A percentile compares a stretch with the other conserved stretches of the same genome.
Conservation (phyloP, 2,888 invertebrate species). For the Stratiomys singularior region DNA sequence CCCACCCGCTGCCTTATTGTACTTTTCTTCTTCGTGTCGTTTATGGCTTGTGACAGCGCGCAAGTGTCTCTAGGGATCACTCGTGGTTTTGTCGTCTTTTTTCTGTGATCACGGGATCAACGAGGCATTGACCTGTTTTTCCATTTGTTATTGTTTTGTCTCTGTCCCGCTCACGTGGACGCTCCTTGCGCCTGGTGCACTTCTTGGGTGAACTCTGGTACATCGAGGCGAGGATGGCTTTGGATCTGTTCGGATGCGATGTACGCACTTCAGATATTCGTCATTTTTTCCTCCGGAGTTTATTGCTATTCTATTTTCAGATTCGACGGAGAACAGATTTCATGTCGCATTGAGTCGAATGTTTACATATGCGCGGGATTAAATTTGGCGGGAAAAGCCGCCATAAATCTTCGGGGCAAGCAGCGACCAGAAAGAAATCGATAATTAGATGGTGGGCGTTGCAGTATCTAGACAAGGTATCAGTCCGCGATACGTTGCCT, state of each 20-base stretch:
- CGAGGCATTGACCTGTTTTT: slow-evolving; percentile 57
- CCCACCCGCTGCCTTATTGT: slow-evolving; percentile 39
- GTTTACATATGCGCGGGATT: slow-evolving; percentile 2
- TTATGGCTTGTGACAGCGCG: slow-evolving; percentile 42
- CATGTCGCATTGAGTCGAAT: not conserved
- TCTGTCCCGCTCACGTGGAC: slow-evolving; percentile 46
- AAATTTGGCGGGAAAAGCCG: slow-evolving; percentile 18
- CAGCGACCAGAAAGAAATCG: too few relatives aligned
- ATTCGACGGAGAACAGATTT: not conserved
- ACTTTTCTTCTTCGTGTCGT: not conserved
- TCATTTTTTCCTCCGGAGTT: not conserved
- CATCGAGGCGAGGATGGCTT: not conserved
- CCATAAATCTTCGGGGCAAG: too few relatives aligned
- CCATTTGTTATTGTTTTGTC: slow-evolving; percentile 56
- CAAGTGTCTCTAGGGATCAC: slow-evolving; percentile 44
- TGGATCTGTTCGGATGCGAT: not conserved
- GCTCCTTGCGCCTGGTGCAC: not conserved
- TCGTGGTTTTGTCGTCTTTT: slow-evolving; percentile 58
- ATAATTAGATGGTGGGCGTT: too few relatives aligned
- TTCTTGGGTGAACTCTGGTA: not conserved
- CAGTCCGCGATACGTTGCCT: too few relatives aligned
- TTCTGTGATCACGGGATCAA: slow-evolving; percentile 56
- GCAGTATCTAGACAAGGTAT: too few relatives aligned
- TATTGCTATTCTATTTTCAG: not conserved
- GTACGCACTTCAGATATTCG: not conserved